A percentile compares a stretch with the other conserved stretches of the same genome.
phyloP scores from a whole-genome alignment of 2,113 vertebrate species.

The Struthidea cinerea region DNA sequence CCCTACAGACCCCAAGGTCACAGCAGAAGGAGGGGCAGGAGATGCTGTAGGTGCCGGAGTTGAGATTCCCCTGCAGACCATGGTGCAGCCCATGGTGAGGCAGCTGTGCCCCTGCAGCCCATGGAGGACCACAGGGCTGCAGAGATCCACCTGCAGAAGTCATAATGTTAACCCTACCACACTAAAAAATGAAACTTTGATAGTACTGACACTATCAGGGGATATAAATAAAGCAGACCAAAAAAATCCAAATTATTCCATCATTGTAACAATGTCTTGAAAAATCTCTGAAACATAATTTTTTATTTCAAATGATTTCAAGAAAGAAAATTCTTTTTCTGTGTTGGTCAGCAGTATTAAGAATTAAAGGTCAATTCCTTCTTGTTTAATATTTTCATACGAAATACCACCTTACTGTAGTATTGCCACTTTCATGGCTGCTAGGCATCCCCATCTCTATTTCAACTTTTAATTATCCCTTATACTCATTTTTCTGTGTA shows the following conservation, averaged over 20 bases:
- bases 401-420: background rate
- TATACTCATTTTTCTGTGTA: background rate
- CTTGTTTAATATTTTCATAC: background rate
- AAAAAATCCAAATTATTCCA: background rate
- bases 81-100: background rate
- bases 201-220: background rate
- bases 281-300: background rate
- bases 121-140: background rate
- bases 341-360: background rate
- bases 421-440: background rate
- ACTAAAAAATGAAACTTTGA: background rate
- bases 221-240: background rate
- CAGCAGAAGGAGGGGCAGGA: background rate
- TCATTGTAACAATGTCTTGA: background rate
- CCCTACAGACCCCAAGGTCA: background rate
- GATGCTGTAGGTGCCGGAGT: rapidly evolving
- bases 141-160: background rate
- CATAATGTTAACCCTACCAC: background rate
- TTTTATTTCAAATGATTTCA: background rate
- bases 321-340: background rate
- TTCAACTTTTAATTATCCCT: background rate
- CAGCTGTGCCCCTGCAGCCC: background rate
- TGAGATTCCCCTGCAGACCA: background rate
- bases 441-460: background rate
- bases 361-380: background rate